A percentile compares a stretch with the other conserved stretches of the same genome.
phyloP scores from a whole-genome alignment of 2,797 vertebrate genomes.

The Aldrovandia affinis region DNA sequence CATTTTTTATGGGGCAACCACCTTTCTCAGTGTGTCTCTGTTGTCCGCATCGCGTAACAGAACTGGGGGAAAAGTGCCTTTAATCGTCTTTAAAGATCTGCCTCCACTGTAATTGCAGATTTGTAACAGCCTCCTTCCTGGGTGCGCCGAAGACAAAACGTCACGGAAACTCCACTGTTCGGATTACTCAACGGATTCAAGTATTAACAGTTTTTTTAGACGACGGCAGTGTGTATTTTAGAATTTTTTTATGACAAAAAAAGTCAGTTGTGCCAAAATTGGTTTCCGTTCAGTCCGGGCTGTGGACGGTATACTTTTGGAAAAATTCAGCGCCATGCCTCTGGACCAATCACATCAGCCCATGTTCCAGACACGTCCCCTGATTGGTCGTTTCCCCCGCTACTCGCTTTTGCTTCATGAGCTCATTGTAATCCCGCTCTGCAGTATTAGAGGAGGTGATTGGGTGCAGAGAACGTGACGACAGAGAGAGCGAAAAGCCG shows the following conservation, averaged over 20 bases:
- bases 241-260: not conserved
- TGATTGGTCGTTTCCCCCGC: slow-evolving; percentile 18
- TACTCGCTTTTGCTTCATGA: not conserved
- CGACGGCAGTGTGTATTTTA: not conserved
- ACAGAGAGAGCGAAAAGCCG: slow-evolving; percentile 12
- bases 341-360: not conserved
- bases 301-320: slow-evolving; percentile 8
- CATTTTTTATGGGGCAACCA: not conserved
- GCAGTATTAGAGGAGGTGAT: slow-evolving; percentile 2
- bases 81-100: slow-evolving; percentile 45
- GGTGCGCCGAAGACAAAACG: slow-evolving; percentile 53
- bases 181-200: slow-evolving; percentile 5
- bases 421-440: slow-evolving; percentile 5
- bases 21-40: slow-evolving; percentile 34
- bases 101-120: slow-evolving; percentile 72
- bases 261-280: slow-evolving; percentile 18
- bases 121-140: slow-evolving; percentile 60
- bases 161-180: slow-evolving; percentile 30
- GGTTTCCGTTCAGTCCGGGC: slow-evolving; percentile 2
- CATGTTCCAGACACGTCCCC: slow-evolving; percentile 27
- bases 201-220: not conserved
- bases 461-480: slow-evolving; percentile 20
- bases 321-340: not conserved
- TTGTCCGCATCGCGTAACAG: slow-evolving; percentile 21
- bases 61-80: slow-evolving; percentile 54